A percentile compares a stretch with the other conserved stretches of the same genome.
phyloP scores from a whole-genome alignment of 2,113 vertebrate species.

The Sprattus sprattus region DNA sequence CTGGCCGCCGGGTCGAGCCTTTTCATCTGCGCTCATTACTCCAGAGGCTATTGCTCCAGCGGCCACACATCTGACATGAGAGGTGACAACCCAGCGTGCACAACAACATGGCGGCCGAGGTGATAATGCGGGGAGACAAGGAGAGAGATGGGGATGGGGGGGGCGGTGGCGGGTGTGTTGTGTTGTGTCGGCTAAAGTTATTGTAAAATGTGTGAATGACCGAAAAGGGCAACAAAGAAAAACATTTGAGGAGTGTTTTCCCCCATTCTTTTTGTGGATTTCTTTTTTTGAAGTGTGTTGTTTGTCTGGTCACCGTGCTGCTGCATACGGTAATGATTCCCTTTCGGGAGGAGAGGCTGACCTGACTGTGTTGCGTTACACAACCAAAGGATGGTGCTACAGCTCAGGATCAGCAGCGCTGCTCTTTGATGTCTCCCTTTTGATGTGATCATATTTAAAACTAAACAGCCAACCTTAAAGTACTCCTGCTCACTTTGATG shows the following conservation, averaged over 20 bases:
- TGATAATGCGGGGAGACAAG: constrained; percentile 19
- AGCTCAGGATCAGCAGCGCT: not conserved
- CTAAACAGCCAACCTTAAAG: constrained; percentile 7
- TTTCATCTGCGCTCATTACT: constrained; percentile 45
- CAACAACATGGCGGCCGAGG: constrained; percentile 21
- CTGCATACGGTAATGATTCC: not conserved
- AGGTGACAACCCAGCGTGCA: constrained; percentile 36
- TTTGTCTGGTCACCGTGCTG: not conserved
- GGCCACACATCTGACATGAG: constrained; percentile 42
- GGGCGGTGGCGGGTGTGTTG: constrained; percentile 21
- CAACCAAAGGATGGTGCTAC: not conserved
- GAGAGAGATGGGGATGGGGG: constrained; percentile 4
- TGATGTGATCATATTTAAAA: constrained; percentile 14
- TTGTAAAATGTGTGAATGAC: not conserved
- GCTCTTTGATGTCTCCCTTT: constrained; percentile 1
- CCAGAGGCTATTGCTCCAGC: constrained; percentile 18
- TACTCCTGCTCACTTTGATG: constrained; percentile 6
- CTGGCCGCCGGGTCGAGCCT: too few species aligned
- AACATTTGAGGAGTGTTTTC: not conserved
- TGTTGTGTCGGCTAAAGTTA: constrained; percentile 40
- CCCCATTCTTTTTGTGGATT: too few species aligned
- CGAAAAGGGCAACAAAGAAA: not conserved
- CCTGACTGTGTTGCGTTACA: not conserved
- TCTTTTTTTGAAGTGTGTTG: not conserved
- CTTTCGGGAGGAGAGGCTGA: not conserved